Evolutionary conservation across 1,140 invertebrate species (phyloP).

Genomic region (Drosophila carrolli): DNA sequence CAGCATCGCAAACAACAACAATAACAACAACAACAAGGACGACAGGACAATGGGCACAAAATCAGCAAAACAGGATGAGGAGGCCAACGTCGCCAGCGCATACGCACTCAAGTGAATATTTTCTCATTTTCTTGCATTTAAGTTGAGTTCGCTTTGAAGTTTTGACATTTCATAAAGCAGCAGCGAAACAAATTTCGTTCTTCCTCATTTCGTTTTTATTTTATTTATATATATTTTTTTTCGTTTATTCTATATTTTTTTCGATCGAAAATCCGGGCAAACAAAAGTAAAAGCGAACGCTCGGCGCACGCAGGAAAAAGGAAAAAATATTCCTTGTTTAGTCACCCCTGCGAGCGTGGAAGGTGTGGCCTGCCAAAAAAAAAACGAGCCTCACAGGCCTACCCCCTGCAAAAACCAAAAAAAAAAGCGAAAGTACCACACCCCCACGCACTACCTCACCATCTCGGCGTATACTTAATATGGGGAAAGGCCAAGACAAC

Average conservation of each 20-base stretch:
- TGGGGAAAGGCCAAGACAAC: conserved; percentile 50
- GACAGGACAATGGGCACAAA: conserved; percentile 29
- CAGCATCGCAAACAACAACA: conserved; percentile 35
- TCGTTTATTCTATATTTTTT: conserved; percentile 33
- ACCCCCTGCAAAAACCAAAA: conserved; percentile 19
- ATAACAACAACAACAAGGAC: conserved; percentile 1
- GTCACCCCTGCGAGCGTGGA: conserved; percentile 76
- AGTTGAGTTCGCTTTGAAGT: conserved; percentile 82
- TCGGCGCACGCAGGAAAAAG: conserved; percentile 37
- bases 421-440: conserved; percentile 4
- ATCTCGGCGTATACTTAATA: conserved; percentile 70
- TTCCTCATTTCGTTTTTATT: conserved; percentile 37
- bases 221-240: conserved; percentile 43
- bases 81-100: conserved; percentile 29
- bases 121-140: conserved; percentile 84
- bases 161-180: conserved; percentile 84
- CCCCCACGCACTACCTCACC: not conserved
- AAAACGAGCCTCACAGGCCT: conserved; percentile 68
- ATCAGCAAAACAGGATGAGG: conserved; percentile 26
- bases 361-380: conserved; percentile 73
- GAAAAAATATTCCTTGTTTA: conserved; percentile 56
- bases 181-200: conserved; percentile 40
- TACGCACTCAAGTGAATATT: conserved; percentile 83
- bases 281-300: conserved; percentile 80
- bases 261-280: conserved; percentile 78